Evolutionary conservation across 2,113 vertebrate genomes (phyloP).

Genomic region (Cavia porcellus): DNA sequence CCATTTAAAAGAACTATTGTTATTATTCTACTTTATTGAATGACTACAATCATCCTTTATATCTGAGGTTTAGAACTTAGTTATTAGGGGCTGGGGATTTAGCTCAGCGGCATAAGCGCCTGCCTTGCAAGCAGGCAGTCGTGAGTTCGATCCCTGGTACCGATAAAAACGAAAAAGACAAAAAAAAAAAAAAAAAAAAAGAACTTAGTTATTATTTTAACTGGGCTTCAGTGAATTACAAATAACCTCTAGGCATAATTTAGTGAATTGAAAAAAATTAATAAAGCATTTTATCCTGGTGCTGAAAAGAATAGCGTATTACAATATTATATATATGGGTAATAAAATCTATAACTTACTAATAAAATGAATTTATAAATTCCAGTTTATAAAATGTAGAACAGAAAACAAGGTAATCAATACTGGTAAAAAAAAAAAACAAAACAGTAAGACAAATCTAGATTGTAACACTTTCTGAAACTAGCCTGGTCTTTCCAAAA

Average conservation of each 20-base stretch:
- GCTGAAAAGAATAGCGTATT: conserved; percentile 12
- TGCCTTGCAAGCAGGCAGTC: no score
- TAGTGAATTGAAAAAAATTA: conserved; percentile 8
- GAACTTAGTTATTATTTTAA: conserved; percentile 44
- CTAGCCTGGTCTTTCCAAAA: background rate
- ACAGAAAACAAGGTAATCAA: background rate
- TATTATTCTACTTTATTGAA: conserved; percentile 1
- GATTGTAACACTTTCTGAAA: background rate
- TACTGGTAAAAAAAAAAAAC: background rate
- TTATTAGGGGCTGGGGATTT: no score
- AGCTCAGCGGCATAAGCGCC: no score
- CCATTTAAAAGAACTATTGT: background rate
- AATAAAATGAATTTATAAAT: conserved; percentile 46
- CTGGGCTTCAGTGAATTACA: background rate
- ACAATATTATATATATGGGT: background rate
- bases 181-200: no score
- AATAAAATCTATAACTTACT: background rate
- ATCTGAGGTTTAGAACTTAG: conserved; percentile 42
- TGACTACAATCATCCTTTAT: background rate
- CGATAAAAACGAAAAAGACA: no score
- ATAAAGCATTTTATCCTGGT: background rate
- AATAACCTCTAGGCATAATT: background rate
- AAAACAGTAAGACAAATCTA: background rate
- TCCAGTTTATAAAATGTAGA: conserved; percentile 40
- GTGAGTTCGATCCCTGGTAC: no score